A percentile compares a stretch with the other conserved stretches of the same genome.
Conservation (phyloP, 1,140 invertebrate genomes). For the Oedothorax gibbosus region DNA sequence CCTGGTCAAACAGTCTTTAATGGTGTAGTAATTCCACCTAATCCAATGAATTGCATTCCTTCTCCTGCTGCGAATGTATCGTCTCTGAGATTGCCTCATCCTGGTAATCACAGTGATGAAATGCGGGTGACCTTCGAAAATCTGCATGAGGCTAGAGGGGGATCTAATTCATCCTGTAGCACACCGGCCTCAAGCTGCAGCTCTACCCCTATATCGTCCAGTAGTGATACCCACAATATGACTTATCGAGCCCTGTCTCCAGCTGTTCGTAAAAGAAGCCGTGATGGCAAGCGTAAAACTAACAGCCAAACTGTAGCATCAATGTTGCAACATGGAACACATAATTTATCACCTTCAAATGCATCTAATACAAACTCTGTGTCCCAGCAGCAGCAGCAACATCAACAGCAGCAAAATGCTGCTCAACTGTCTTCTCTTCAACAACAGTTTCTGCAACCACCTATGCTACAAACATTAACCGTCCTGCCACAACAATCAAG, state of each 20-base stretch:
- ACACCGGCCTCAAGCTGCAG: constrained; percentile 62
- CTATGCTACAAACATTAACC: constrained; percentile 59
- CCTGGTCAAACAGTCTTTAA: constrained; percentile 50
- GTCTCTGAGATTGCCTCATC: constrained; percentile 30
- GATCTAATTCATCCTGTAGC: constrained; percentile 60
- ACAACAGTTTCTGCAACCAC: constrained; percentile 58
- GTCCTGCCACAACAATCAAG: constrained; percentile 57
- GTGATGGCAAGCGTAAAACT: constrained; percentile 78
- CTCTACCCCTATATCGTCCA: constrained; percentile 60
- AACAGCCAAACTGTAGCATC: constrained; percentile 79
- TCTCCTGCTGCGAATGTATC: constrained; percentile 9
- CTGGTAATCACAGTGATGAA: constrained; percentile 49
- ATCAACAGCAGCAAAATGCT: constrained; percentile 37
- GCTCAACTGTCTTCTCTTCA: constrained; percentile 40
- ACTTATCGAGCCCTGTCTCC: constrained; percentile 62
- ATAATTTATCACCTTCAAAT: constrained; percentile 66
- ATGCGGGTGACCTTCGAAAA: constrained; percentile 34
- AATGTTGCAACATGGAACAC: constrained; percentile 79
- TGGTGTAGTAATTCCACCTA: constrained; percentile 56
- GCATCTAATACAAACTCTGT: constrained; percentile 31
- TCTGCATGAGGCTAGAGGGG: constrained; percentile 55
- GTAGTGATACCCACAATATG: constrained; percentile 52
- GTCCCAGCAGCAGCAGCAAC: constrained; percentile 30
- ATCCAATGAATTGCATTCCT: constrained; percentile 46
- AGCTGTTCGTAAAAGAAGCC: constrained; percentile 74